Evolutionary conservation across 1,140 invertebrate genomes (phyloP), one percentile per base, ranked within the genome.

Genomic region (Drosophila azteca): DNA sequence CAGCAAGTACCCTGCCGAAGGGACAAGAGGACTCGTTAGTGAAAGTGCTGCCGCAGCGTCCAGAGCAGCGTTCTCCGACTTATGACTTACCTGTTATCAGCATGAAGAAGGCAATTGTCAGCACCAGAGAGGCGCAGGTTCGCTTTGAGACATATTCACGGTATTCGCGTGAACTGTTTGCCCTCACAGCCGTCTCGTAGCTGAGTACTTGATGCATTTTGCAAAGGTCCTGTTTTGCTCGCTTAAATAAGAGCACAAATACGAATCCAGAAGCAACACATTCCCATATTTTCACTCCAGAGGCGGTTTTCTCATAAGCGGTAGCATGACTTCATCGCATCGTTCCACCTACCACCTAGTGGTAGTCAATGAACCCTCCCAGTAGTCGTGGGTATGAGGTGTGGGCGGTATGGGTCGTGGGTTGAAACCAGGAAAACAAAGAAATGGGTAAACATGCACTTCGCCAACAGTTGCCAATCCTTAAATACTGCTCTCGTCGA

Each of bases 151-250:
- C 74, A 64, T 89, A 92, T 65, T 91, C 87, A 11, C 90, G 90
- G 69, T 77, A 84, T 35, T 91, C 91, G 13, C 90, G 87, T 1
- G 83, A 78, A 31, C 77, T 83, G 59, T 82, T 89, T 63, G 88
- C 84, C 72, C 91, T 65, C 57, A 91, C 90, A n/a, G 91, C 85
- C 62, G 91, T 92, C 74, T 92, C 90, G 62, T 92, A 92, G 73
- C 91, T 90, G 8, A 92, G 81, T 55, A 92, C 91, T 52, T 90
- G 88, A 88, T 92, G 90, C 91, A 92, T 92, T 49, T 55, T 76
- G 51, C 1, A 29, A 39, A 8, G 7, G 2, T 58, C 31, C 49
- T 61, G 39, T 6, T 45, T 39, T 64, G 29, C 13, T 35, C 7
- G 48, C 22, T 68, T 57, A 35, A 3, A 9, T 9, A 39, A 13